phyloP scores from a whole-genome alignment of 64 coral and sea anemone genomes.

The Hydrozoanthus tunicans region DNA sequence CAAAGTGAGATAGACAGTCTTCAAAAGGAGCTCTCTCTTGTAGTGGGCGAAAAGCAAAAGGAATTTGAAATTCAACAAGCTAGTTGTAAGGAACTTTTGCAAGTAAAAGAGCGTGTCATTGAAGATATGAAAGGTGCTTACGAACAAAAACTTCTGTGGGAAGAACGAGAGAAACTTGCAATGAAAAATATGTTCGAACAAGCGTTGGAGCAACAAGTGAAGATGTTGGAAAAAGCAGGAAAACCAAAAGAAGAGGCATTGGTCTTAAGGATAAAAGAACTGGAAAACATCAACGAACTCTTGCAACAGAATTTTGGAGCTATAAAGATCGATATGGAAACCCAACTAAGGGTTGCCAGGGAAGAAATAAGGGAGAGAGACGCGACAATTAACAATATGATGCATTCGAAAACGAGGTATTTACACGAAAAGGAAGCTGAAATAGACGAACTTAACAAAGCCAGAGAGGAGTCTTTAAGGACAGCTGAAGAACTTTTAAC shows the following conservation, averaged over 20 bases:
- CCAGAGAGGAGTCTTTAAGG: constrained; percentile 48
- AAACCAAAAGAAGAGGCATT: neutral
- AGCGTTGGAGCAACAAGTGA: constrained; percentile 27
- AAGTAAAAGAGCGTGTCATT: neutral
- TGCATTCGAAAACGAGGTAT: neutral
- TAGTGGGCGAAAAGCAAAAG: neutral
- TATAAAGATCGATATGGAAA: neutral
- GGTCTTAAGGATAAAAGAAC: neutral
- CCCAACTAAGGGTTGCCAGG: neutral
- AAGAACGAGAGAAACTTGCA: constrained; percentile 19
- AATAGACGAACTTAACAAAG: constrained; percentile 57
- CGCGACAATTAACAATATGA: neutral
- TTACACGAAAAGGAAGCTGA: constrained; percentile 13
- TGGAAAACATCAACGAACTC: constrained; percentile 36
- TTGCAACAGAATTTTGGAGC: neutral
- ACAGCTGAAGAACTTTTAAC: constrained; percentile 29
- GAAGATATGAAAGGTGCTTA: constrained; percentile 30
- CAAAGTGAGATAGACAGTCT: constrained; percentile 13
- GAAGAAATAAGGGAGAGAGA: constrained; percentile 14
- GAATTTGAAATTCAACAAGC: constrained; percentile 24
- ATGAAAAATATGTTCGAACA: neutral
- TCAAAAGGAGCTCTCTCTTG: neutral
- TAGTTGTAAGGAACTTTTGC: constrained; percentile 31
- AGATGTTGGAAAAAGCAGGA: neutral
- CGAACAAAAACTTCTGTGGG: constrained; percentile 32